phyloP scores from a whole-genome alignment of 2,113 vertebrate genomes.

The Ammospiza nelsoni region DNA sequence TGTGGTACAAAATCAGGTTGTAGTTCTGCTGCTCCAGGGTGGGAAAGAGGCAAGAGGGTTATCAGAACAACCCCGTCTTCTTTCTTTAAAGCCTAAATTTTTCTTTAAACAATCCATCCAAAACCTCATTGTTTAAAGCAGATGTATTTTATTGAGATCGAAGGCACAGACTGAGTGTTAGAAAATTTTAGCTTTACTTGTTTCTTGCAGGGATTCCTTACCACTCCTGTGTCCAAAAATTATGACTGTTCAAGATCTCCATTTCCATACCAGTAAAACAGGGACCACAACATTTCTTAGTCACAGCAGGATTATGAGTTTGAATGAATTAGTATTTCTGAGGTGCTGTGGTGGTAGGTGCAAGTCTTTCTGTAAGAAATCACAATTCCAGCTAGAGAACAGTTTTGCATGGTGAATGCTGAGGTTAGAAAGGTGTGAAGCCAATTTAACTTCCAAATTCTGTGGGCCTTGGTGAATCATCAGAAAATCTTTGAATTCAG shows the following conservation, averaged over 20 bases:
- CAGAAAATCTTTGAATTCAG: background rate
- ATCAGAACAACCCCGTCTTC: background rate
- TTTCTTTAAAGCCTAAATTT: background rate
- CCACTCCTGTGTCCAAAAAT: background rate
- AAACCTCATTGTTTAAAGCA: rapidly evolving
- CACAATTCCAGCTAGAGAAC: background rate
- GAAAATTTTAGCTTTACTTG: background rate
- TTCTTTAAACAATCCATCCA: background rate
- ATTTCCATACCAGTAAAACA: background rate
- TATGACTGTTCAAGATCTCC: background rate
- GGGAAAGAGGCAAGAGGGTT: background rate
- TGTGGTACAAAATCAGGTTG: background rate
- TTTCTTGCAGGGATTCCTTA: background rate
- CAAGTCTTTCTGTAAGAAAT: background rate
- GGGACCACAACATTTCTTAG: background rate
- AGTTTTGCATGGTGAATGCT: background rate
- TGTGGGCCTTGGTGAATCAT: background rate
- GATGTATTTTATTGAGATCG: background rate
- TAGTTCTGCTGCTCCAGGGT: background rate
- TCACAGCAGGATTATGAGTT: background rate
- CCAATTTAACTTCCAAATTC: background rate
- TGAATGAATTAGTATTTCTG: background rate
- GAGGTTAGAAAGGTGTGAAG: background rate
- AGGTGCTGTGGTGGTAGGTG: background rate
- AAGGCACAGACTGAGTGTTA: background rate